Evolutionary conservation across 2,113 vertebrate genomes (phyloP).

Genomic region (Dicaeum eximium): DNA sequence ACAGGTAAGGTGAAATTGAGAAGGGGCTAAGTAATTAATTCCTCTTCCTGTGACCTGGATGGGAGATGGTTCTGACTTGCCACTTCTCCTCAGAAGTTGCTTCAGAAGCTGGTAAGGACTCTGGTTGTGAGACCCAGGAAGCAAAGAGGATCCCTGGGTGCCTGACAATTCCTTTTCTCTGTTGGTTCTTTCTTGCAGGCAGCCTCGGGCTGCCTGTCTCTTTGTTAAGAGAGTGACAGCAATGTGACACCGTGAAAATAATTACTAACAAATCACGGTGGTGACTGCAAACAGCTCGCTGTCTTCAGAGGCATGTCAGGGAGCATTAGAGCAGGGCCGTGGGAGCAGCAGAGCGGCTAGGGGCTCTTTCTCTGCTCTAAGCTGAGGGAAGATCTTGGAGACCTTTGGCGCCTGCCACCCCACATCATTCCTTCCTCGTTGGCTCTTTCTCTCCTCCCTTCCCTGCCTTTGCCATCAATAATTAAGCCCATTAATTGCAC

Average conservation of each 20-base stretch:
- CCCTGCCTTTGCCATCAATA: conserved; percentile 16
- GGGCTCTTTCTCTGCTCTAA: conserved; percentile 44
- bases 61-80: conserved; percentile 59
- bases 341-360: conserved; percentile 50
- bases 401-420: conserved; percentile 33
- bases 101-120: conserved; percentile 66
- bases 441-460: conserved; percentile 13
- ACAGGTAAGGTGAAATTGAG: conserved; percentile 22
- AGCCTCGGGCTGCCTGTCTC: conserved; percentile 83
- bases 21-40: conserved; percentile 51
- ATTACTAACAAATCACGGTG: conserved; percentile 99
- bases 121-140: conserved; percentile 67
- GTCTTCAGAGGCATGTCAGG: conserved; percentile 97
- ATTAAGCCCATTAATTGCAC: conserved; percentile 39
- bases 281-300: conserved; percentile 98
- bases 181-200: conserved; percentile 77
- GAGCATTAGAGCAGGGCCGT: conserved; percentile 91
- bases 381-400: conserved; percentile 48
- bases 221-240: conserved; percentile 96
- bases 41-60: conserved; percentile 57
- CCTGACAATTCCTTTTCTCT: conserved; percentile 75
- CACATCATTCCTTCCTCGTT: neutral
- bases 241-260: conserved; percentile 99
- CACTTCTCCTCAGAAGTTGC: conserved; percentile 66
- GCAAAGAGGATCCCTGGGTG: conserved; percentile 73